Evolutionary conservation across 1,140 invertebrate genomes (phyloP), one percentile per base, ranked within the genome.

Genomic region (Platyura marginata): DNA sequence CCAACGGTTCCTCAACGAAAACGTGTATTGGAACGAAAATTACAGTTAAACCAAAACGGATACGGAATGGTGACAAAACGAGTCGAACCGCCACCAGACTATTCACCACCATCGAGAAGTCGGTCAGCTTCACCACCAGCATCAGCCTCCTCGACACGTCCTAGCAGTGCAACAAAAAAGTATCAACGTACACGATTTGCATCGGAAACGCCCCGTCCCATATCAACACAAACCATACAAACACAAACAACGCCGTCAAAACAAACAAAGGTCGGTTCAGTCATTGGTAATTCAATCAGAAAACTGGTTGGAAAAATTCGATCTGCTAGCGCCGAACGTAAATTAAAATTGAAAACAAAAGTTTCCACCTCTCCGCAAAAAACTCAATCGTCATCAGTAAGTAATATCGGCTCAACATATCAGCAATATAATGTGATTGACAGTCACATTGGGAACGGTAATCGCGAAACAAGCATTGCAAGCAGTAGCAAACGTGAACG

Each of bases 231-330:
- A 38, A 48, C 42, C 48, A 46, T 41, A 49, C 46, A 35, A 35
- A 53, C 35, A 38, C 46, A 42, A 49, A 50, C 15, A n/a, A 47
- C 44, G 2, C 42, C 44, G 9, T 45, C 46, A 6, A 51, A 58
- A 8, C 49, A 52, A 10, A 49, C 41, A n/a, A 59, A 49, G 8
- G 63, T 71, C 37, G 68, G 70, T 2, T 63, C 68, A 8, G 68
- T 68, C 5, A 72, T 72, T 42, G 75, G 77, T 11, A 76, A 79
- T 43, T 83, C 80, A 0, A 76, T 85, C 48, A 67, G 81, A 38
- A 81, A 81, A 52, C 57, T 85, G 40, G 79, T 85, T 3, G 79
- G 77, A 25, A 82, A 81, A 56, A 74, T 85, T 34, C 70, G 79
- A 0, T 81, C 78, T 2, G 76, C 76, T 5, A 81, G 77, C 43